Percentiles rank a stretch among this genome's conserved stretches.
phyloP scores from a whole-genome alignment of 2,888 invertebrate genomes.

The Noctua janthe region DNA sequence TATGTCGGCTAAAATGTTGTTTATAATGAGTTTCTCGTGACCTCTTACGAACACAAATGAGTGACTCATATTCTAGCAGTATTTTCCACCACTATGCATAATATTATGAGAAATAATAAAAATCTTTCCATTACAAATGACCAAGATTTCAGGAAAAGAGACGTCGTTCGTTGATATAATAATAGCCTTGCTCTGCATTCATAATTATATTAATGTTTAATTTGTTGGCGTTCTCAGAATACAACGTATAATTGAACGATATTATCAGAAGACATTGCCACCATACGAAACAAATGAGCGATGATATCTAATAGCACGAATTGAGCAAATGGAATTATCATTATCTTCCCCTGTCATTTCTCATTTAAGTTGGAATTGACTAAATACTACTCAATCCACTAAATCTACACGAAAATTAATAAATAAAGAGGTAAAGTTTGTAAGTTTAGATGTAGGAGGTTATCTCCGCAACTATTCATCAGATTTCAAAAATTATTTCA shows the following conservation, averaged over 20 bases:
- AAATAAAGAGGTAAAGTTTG: too few relatives aligned
- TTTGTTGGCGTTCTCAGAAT: background rate
- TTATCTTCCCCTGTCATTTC: background rate
- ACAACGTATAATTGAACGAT: background rate
- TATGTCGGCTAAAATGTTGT: conserved; percentile 20
- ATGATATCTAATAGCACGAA: background rate
- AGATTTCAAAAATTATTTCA: too few relatives aligned
- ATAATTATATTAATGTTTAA: background rate
- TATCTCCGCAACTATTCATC: too few relatives aligned
- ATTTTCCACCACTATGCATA: conserved; percentile 16
- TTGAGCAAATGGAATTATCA: background rate
- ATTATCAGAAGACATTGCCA: background rate
- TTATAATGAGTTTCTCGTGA: conserved; percentile 14
- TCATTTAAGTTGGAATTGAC: background rate
- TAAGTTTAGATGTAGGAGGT: too few relatives aligned
- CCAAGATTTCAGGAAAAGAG: background rate
- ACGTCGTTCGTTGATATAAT: background rate
- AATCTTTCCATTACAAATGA: conserved; percentile 4
- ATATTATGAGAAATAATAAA: conserved; percentile 6
- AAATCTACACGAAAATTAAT: too few relatives aligned
- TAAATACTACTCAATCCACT: background rate
- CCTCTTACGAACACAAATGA: conserved; percentile 26
- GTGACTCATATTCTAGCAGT: conserved; percentile 23
- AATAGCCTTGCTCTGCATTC: background rate
- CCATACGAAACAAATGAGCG: background rate